A percentile compares a stretch with the other conserved stretches of the same genome.
These are phyloP conservation scores for Lydus trimaculatus DNA, from an alignment of 2,888 invertebrate species.

Conservation along the genomic window DNA sequence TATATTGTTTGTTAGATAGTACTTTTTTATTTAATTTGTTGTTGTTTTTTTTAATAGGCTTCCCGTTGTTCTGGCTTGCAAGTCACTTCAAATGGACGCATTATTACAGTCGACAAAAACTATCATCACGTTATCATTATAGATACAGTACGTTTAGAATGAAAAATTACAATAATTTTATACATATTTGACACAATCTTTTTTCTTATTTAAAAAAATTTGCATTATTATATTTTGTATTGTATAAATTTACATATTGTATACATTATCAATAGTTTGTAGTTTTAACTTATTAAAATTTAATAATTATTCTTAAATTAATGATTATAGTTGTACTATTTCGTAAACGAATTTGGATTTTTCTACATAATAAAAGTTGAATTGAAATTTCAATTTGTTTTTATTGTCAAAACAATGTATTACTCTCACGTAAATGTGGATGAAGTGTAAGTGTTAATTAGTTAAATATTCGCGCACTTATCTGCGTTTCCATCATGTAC, in stretches of 20 bases:
- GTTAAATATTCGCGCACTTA: too few species aligned
- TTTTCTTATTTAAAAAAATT: not conserved
- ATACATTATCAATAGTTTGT: not conserved
- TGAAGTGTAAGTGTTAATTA: too few species aligned
- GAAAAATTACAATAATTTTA: not conserved
- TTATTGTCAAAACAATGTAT: too few species aligned
- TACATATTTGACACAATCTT: not conserved
- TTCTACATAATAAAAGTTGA: not conserved
- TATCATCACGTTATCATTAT: constrained; percentile 98
- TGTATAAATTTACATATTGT: not conserved
- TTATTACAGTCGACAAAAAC: constrained; percentile 96
- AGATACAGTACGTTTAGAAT: constrained; percentile 74
- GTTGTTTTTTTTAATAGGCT: constrained; percentile 70
- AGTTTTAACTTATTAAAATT: constrained; percentile 6
- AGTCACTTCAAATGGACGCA: constrained; percentile 95
- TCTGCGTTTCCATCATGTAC: too few species aligned
- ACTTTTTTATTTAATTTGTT: not conserved
- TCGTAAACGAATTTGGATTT: not conserved
- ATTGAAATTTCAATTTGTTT: too few species aligned
- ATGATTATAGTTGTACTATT: not conserved
- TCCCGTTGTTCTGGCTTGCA: constrained; percentile 97
- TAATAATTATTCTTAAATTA: not conserved
- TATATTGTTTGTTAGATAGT: not conserved
- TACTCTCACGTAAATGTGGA: too few species aligned
- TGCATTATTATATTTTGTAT: not conserved